phyloP scores from a whole-genome alignment of 2,797 vertebrate genomes.

The Sarcophilus harrisii region DNA sequence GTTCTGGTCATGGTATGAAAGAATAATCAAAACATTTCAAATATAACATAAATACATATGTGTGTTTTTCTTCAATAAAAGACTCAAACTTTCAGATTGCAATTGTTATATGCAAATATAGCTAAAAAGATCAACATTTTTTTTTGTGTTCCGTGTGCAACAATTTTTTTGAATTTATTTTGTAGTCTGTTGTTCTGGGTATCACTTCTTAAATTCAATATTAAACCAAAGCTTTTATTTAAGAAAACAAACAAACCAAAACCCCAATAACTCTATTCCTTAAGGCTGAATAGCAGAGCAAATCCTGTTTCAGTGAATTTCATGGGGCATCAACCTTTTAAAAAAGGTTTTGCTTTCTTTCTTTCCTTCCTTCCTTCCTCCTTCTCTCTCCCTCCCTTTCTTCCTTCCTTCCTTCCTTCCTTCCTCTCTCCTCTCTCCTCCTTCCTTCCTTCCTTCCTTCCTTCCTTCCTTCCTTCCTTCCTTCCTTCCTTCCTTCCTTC shows the following conservation, averaged over 20 bases:
- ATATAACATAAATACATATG: constrained; percentile 42
- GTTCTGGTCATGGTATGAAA: constrained; percentile 50
- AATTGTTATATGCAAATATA: constrained; percentile 56
- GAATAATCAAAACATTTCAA: constrained; percentile 73
- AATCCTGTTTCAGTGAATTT: constrained; percentile 44
- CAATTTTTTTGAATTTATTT: background rate
- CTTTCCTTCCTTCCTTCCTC: background rate
- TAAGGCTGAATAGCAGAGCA: constrained; percentile 3
- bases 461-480: no score
- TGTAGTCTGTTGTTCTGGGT: background rate
- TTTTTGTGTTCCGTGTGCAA: background rate
- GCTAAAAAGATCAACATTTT: constrained; percentile 44
- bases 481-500: no score
- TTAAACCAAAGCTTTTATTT: constrained; percentile 3
- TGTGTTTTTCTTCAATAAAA: constrained; percentile 41
- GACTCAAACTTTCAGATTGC: constrained; percentile 28
- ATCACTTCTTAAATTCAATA: background rate
- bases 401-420: accelerated
- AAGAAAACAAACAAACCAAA: background rate
- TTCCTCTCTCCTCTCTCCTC: no score
- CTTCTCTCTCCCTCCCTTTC: accelerated
- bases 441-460: accelerated
- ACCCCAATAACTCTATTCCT: background rate
- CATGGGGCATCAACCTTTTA: background rate
- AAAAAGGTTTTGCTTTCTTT: background rate